Evolutionary conservation across 92 coral and sea anemone genomes (phyloP).

Genomic region (Actinernus sp.): DNA sequence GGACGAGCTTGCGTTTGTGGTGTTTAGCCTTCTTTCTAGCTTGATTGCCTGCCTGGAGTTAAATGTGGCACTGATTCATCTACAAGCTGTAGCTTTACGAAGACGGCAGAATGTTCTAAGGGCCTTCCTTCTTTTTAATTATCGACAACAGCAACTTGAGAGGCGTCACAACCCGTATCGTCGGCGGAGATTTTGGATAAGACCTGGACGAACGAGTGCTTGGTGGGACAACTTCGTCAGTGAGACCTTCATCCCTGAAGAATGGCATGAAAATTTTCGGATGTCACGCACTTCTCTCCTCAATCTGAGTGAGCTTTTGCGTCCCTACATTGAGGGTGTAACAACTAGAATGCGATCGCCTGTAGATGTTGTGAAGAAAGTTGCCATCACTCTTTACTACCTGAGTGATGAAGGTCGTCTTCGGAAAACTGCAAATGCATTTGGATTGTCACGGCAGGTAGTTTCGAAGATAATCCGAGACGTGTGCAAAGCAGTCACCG

Average conservation of each 20-base stretch:
- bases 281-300: background rate
- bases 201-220: constrained; percentile 53
- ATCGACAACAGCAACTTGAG: too few relatives aligned
- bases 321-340: background rate
- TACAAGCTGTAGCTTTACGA: too few relatives aligned
- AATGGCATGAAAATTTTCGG: constrained; percentile 48
- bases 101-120: too few relatives aligned
- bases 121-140: too few relatives aligned
- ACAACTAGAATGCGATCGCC: background rate
- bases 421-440: constrained; percentile 42
- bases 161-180: too few relatives aligned
- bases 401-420: constrained; percentile 35
- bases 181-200: constrained; percentile 48
- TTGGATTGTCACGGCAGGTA: constrained; percentile 9
- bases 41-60: too few relatives aligned
- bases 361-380: constrained; percentile 12
- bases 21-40: too few relatives aligned
- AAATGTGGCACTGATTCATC: too few relatives aligned
- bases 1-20: too few relatives aligned
- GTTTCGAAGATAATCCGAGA: constrained; percentile 21
- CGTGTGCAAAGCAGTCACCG: constrained; percentile 32
- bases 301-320: constrained; percentile 3
- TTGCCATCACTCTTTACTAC: constrained; percentile 43
- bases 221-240: constrained; percentile 52
- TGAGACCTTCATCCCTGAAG: constrained; percentile 12